A percentile compares a stretch with the other conserved stretches of the same genome.
phyloP scores from a whole-genome alignment of 2,888 invertebrate genomes.

The Hemithea aestivaria region DNA sequence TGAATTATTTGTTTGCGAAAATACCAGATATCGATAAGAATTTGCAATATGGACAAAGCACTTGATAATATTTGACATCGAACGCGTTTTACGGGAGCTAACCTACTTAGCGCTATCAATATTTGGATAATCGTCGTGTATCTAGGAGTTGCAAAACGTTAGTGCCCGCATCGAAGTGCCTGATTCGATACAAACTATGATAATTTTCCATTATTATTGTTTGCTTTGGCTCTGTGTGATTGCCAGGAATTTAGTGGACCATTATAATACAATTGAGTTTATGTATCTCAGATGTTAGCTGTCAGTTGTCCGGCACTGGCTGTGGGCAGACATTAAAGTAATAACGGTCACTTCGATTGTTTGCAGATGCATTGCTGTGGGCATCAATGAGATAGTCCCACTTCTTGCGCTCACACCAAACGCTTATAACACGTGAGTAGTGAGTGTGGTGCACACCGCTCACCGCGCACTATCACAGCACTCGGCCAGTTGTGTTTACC shows the following conservation, averaged over 20 bases:
- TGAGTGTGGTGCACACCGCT: conserved; percentile 2
- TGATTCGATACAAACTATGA: conserved; percentile 11
- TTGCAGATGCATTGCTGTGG: conserved; percentile 46
- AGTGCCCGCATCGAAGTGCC: conserved; percentile 26
- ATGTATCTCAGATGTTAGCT: too few relatives aligned
- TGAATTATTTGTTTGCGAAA: conserved; percentile 55
- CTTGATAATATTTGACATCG: conserved; percentile 72
- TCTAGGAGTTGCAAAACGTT: conserved; percentile 52
- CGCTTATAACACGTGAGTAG: conserved; percentile 15
- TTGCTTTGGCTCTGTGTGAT: conserved; percentile 6
- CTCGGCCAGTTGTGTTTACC: conserved; percentile 29
- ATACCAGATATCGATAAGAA: conserved; percentile 60
- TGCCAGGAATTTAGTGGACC: not conserved
- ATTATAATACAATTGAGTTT: conserved; percentile 16
- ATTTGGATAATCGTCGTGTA: conserved; percentile 57
- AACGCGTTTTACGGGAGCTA: conserved; percentile 64
- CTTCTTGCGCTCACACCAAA: conserved; percentile 17
- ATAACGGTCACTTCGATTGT: conserved; percentile 45
- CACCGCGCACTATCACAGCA: conserved; percentile 31
- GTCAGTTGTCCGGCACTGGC: conserved; percentile 8
- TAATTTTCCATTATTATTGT: conserved; percentile 14
- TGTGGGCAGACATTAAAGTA: conserved; percentile 12
- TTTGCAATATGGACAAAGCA: conserved; percentile 64
- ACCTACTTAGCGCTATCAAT: conserved; percentile 69
- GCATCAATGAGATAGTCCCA: conserved; percentile 25